phyloP scores from a whole-genome alignment of 2,113 vertebrate genomes.

The Astur gentilis region DNA sequence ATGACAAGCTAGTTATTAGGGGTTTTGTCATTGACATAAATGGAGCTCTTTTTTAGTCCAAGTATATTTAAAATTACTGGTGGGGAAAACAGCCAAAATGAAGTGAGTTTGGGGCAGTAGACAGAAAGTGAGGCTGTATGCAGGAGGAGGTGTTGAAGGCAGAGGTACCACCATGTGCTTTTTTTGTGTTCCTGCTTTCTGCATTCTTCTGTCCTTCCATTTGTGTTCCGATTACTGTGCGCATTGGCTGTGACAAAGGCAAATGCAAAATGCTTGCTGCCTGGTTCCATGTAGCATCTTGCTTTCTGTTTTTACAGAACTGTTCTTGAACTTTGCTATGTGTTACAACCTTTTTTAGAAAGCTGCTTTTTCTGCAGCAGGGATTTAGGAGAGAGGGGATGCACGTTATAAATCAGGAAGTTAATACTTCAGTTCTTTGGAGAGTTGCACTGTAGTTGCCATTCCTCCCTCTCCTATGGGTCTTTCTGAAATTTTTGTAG shows the following conservation, averaged over 20 bases:
- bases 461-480: not conserved
- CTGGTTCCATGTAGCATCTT: not conserved
- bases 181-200: not conserved
- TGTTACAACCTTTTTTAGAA: not conserved
- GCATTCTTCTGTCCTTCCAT: not conserved
- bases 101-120: not conserved
- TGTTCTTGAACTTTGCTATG: not conserved
- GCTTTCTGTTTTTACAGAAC: not conserved
- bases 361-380: not conserved
- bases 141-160: not conserved
- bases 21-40: not conserved
- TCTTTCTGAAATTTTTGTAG: not conserved
- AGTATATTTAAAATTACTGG: not conserved
- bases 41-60: not conserved
- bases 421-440: not conserved
- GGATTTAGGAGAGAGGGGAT: not conserved
- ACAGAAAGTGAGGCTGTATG: not conserved
- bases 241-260: not conserved
- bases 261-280: not conserved
- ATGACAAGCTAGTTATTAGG: not conserved
- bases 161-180: not conserved
- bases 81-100: not conserved
- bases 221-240: fast-evolving
- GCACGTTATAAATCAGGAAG: not conserved
- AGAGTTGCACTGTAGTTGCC: not conserved